Conservation (phyloP, 2,888 invertebrate genomes). For the Dorcus hopei region DNA sequence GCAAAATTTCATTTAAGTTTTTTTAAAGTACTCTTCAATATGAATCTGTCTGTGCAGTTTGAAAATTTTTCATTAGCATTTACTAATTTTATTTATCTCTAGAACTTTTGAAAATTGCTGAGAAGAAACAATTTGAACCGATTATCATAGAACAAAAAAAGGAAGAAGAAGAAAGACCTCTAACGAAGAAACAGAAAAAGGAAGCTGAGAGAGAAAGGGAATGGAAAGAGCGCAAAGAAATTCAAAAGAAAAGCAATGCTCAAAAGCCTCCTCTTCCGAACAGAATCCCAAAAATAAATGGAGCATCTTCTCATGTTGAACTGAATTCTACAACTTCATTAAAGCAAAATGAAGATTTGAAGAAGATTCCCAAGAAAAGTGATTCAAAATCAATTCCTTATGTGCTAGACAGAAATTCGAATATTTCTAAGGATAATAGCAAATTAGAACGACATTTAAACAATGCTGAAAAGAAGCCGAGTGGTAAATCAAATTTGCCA, state of each 20-base stretch:
- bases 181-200: conserved; percentile 77
- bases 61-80: background rate
- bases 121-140: conserved; percentile 79
- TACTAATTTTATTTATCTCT: conserved; percentile 35
- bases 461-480: background rate
- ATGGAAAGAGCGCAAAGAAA: conserved; percentile 55
- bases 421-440: conserved; percentile 3
- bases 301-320: background rate
- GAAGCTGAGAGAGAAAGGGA: conserved; percentile 73
- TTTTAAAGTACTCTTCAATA: no score
- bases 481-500: background rate
- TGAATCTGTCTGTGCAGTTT: no score
- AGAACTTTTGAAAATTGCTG: conserved; percentile 76
- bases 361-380: background rate
- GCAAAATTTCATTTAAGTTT: no score
- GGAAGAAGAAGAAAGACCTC: conserved; percentile 62
- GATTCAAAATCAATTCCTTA: background rate
- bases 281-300: conserved; percentile 17
- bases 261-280: conserved; percentile 7
- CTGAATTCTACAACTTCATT: background rate
- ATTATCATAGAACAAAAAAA: conserved; percentile 57
- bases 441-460: background rate
- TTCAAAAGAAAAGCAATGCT: conserved; percentile 19
- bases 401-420: conserved; percentile 7
- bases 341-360: background rate